Conservation (phyloP, 1,140 invertebrate species). For the Proctacanthus coquilletti region DNA sequence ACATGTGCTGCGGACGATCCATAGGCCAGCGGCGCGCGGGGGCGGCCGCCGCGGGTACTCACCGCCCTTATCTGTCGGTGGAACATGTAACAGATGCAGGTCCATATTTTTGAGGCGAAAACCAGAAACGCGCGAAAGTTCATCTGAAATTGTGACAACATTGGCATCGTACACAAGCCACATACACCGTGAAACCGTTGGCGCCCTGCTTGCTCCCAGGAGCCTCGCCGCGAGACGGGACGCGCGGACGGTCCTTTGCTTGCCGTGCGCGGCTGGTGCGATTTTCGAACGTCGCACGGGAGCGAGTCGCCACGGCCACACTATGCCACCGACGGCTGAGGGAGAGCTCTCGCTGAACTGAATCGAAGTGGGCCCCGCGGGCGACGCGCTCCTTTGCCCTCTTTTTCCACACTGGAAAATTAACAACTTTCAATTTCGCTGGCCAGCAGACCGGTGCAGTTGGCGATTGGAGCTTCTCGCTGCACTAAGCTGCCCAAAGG, state of each 20-base stretch:
- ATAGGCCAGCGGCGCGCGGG: too few species aligned
- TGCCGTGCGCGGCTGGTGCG: background rate
- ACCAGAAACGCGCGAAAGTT: slow-evolving; percentile 89
- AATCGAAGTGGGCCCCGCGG: too few species aligned
- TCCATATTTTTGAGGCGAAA: slow-evolving; percentile 92
- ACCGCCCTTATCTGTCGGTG: slow-evolving; percentile 91
- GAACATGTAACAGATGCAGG: slow-evolving; percentile 91
- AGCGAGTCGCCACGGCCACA: background rate
- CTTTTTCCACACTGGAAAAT: too few species aligned
- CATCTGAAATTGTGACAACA: slow-evolving; percentile 95
- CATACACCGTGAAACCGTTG: background rate
- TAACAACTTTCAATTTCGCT: too few species aligned
- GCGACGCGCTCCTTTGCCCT: too few species aligned
- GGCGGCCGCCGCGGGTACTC: slow-evolving; percentile 36
- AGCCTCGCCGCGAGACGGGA: background rate
- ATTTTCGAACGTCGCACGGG: background rate
- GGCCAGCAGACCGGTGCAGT: too few species aligned
- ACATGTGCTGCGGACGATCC: background rate
- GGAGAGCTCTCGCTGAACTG: too few species aligned
- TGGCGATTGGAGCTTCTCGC: too few species aligned
- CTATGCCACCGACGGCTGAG: too few species aligned
- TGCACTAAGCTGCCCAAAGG: too few species aligned
- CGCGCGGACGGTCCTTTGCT: background rate
- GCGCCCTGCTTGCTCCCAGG: background rate
- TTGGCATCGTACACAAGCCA: slow-evolving; percentile 32